Evolutionary conservation across 2,888 invertebrate species (phyloP).

Genomic region (Euzetes globulus): DNA sequence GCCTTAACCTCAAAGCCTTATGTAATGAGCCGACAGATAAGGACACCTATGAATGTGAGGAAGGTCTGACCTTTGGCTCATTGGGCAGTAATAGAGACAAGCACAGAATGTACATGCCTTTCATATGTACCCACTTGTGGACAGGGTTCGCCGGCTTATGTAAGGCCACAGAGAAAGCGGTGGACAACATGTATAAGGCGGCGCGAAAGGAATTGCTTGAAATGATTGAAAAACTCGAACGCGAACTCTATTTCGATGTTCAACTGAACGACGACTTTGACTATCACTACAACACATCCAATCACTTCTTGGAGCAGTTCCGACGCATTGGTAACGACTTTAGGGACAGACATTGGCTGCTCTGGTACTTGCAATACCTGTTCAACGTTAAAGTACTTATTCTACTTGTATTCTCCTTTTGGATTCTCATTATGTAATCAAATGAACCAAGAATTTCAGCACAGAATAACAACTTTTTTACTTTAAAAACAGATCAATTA

Average conservation of each 20-base stretch:
- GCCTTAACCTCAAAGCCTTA: no score
- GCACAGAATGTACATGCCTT: no score
- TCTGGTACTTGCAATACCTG: neutral
- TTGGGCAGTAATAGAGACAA: no score
- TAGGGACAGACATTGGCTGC: neutral
- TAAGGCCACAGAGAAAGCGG: neutral
- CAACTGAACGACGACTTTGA: neutral
- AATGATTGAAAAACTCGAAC: neutral
- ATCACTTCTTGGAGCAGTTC: neutral
- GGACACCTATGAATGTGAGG: no score
- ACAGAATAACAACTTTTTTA: neutral
- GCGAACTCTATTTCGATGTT: neutral
- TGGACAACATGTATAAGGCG: neutral
- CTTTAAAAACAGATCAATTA: neutral
- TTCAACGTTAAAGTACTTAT: neutral
- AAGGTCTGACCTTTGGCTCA: no score
- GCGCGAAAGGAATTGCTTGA: neutral
- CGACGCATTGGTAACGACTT: neutral
- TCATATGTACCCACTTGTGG: no score
- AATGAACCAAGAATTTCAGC: neutral
- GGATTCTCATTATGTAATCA: constrained; percentile 1
- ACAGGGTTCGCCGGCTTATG: neutral
- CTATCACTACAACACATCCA: neutral
- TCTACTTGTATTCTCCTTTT: neutral
- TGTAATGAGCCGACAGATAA: no score